These are phyloP conservation scores for Montipora capricornis DNA, from an alignment of 64 coral and sea anemone genomes.

Conservation along the genomic window DNA sequence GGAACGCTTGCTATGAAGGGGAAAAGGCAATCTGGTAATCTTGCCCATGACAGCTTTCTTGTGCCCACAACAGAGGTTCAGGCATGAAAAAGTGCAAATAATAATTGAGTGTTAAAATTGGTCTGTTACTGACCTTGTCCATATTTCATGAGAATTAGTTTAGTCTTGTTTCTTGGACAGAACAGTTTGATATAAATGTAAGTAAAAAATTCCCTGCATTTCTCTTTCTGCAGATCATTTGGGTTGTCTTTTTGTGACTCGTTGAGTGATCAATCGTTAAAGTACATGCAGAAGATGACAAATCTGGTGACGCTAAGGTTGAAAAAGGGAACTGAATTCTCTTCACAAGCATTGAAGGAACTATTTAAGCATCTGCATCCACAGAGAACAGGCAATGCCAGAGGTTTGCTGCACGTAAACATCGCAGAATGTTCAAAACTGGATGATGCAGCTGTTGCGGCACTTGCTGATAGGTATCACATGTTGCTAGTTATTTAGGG, in stretches of 20 bases:
- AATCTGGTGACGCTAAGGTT: constrained; percentile 67
- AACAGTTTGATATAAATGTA: no score
- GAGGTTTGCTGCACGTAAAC: constrained; percentile 74
- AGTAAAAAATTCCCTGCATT: neutral
- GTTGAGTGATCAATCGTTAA: constrained; percentile 77
- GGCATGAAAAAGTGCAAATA: no score
- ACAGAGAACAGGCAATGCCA: constrained; percentile 45
- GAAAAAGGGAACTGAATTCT: constrained; percentile 86
- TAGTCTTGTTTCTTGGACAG: no score
- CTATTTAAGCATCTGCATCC: constrained; percentile 78
- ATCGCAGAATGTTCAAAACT: constrained; percentile 84
- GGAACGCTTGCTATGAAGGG: no score
- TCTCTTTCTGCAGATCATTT: constrained; percentile 57
- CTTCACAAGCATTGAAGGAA: constrained; percentile 61
- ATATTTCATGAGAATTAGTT: no score
- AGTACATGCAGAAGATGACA: constrained; percentile 68
- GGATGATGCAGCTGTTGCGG: constrained; percentile 68
- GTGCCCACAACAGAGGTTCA: no score
- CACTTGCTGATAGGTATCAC: constrained; percentile 71
- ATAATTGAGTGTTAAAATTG: no score
- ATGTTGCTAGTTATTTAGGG: no score
- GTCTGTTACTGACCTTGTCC: no score
- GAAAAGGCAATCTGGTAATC: no score
- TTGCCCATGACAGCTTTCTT: no score
- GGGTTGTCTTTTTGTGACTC: constrained; percentile 91